Conservation (phyloP, 2,797 vertebrate species). For the Silurus aristotelis region DNA sequence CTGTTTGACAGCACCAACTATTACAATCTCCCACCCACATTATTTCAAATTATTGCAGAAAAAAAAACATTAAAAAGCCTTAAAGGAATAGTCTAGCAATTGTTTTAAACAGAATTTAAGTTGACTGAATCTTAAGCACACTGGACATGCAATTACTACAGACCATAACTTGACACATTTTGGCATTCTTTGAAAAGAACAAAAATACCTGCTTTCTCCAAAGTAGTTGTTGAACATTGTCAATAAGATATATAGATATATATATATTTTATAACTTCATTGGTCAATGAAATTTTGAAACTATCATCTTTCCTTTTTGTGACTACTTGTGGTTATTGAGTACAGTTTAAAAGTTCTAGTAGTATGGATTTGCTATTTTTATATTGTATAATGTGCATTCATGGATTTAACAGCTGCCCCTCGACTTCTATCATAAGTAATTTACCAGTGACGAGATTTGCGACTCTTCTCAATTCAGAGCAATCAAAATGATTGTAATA, state of each 20-base stretch:
- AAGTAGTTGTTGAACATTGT: not conserved
- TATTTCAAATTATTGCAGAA: constrained; percentile 45
- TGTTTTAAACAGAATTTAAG: not conserved
- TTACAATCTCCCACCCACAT: constrained; percentile 46
- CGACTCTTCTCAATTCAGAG: not conserved
- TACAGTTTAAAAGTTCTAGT: not conserved
- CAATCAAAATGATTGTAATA: not conserved
- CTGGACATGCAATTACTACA: not conserved
- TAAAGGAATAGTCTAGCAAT: not conserved
- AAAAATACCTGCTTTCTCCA: not conserved
- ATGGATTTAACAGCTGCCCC: not conserved
- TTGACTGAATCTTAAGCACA: not conserved
- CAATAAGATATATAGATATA: too few species aligned
- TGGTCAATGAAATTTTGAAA: not conserved
- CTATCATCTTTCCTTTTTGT: too few species aligned
- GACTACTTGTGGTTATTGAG: not conserved
- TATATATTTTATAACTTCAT: too few species aligned
- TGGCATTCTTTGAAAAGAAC: not conserved
- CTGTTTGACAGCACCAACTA: constrained; percentile 46
- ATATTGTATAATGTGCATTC: not conserved
- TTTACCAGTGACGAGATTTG: not conserved
- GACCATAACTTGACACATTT: not conserved
- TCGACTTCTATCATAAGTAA: not conserved
- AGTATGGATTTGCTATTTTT: not conserved
- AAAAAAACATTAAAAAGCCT: constrained; percentile 31